Evolutionary conservation across 2,797 vertebrate species (phyloP), one percentile per base, ranked within the genome.

Genomic region (Centroberyx gerrardi): DNA sequence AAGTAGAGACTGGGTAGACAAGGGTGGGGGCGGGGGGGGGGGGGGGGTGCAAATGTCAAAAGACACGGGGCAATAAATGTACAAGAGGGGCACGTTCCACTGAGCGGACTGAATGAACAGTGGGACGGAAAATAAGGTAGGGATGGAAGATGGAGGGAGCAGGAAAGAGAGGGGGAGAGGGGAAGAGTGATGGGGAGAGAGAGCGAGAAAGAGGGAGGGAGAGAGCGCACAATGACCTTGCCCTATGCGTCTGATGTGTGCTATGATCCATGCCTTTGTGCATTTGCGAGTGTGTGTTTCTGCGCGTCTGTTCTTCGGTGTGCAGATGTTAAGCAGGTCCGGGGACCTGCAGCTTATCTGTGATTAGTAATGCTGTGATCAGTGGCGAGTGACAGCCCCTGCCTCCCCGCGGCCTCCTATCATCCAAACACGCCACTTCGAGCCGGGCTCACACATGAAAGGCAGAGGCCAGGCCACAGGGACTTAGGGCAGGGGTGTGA

Each of bases 311-410:
- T 55, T 49, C 46, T 18, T 73, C 64, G 54, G 52, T 62, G 68
- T 63, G 78, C 59, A 44, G 52, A 67, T 61, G 68, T 72, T 71
- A 74, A 36, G 62, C 62, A 68, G 53, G 62, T 14, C 40, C 42
- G 64, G 70, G 71, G 81, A 89, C 78, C 86, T 75, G 90, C 79
- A 65, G 82, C 91, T 93, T 91, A 94, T 93, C 93, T 93, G 81
- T 92, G 88, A 94, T 94, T 91, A 89, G 90, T 82, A 87, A 92
- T 76, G 81, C 91, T 91, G 90, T 91, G 93, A 94, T 93, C 93
- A 93, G 89, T 71, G 72, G 84, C 52, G 71, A 92, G 89, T 90
- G 93, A 93, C 90, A 88, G 88, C 56, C 81, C 22, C 89, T 76
- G 68, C 76, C 82, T 77, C 65, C 67, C 80, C 1, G 53, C 27